Evolutionary conservation across 2,113 vertebrate genomes (phyloP).

Genomic region (Bombycilla garrulus): DNA sequence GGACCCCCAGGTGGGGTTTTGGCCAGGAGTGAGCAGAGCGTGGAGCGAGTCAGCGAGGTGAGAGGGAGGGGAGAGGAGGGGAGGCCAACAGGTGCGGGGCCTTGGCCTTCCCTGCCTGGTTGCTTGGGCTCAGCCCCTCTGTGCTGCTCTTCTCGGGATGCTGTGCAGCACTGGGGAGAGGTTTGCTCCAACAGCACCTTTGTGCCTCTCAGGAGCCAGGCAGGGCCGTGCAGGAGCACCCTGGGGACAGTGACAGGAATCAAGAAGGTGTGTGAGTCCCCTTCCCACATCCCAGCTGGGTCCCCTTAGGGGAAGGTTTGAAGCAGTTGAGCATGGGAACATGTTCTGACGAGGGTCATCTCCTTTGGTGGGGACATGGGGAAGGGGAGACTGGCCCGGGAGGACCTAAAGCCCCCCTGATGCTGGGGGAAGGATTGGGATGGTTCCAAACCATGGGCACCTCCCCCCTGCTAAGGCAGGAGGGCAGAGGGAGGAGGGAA

Average conservation of each 20-base stretch:
- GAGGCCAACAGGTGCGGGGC: background rate
- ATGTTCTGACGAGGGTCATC: background rate
- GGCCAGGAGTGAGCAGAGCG: background rate
- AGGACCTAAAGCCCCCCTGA: background rate
- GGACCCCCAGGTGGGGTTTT: background rate
- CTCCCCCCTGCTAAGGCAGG: background rate
- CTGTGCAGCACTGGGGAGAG: background rate
- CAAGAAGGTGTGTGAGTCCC: conserved; percentile 76
- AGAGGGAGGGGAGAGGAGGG: background rate
- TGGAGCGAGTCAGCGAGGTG: background rate
- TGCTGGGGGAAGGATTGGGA: background rate
- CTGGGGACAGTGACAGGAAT: conserved; percentile 49
- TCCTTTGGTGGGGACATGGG: background rate
- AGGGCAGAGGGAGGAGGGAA: background rate
- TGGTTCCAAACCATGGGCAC: background rate
- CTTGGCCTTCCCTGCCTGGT: background rate
- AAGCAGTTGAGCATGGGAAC: fast-evolving
- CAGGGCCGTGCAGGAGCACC: background rate
- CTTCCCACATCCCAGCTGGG: background rate
- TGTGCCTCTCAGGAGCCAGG: conserved; percentile 23
- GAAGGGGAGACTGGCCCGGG: background rate
- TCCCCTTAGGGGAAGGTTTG: background rate
- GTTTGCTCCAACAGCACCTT: background rate
- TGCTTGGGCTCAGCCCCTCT: background rate
- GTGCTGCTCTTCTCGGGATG: background rate